These are phyloP conservation scores for Melipona beecheii DNA, from an alignment of 2,888 invertebrate species.

Conservation along the genomic window DNA sequence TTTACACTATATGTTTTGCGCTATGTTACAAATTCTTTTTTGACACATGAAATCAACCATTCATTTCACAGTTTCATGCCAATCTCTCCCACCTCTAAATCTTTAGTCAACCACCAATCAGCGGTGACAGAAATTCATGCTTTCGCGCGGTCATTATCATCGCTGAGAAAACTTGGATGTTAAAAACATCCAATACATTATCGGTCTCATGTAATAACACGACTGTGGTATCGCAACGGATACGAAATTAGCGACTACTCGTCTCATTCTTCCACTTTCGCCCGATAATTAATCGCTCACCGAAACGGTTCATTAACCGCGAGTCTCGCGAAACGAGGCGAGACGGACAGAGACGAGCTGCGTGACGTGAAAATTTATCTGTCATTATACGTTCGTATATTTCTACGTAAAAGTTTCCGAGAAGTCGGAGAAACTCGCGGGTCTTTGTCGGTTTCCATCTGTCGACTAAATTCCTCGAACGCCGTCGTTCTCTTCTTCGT, in stretches of 20 bases:
- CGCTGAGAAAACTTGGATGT: neutral
- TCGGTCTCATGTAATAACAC: neutral
- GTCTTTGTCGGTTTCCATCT: neutral
- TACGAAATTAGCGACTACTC: neutral
- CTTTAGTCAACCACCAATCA: neutral
- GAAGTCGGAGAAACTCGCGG: slow-evolving; percentile 4
- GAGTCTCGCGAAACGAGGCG: neutral
- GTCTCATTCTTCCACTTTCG: neutral
- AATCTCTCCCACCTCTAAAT: neutral
- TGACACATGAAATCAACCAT: neutral
- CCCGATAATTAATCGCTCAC: neutral
- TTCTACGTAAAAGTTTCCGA: neutral
- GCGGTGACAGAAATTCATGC: neutral
- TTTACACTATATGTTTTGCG: too few species aligned
- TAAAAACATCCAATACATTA: neutral
- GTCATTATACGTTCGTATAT: neutral
- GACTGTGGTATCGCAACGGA: neutral
- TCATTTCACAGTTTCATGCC: neutral
- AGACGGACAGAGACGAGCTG: neutral
- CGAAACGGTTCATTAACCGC: neutral
- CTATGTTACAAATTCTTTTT: too few species aligned
- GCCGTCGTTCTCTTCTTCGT: neutral
- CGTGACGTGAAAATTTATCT: slow-evolving; percentile 2
- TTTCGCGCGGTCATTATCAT: neutral
- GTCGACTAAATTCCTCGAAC: neutral